These are phyloP conservation scores for Bombycilla garrulus DNA, from an alignment of 2,113 vertebrate genomes.

Conservation along the genomic window DNA sequence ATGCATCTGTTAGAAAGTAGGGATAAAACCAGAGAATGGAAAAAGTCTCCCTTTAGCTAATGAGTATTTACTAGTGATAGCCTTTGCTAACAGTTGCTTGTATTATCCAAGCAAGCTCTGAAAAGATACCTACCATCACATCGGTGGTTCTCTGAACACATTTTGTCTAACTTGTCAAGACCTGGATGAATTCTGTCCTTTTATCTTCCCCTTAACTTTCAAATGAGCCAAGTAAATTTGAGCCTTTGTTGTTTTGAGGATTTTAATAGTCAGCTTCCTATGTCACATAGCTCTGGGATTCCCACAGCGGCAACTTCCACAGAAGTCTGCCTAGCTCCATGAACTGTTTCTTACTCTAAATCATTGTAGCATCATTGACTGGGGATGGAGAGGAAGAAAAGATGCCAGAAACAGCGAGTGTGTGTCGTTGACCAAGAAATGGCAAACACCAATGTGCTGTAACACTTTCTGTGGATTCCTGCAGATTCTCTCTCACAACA, in stretches of 20 bases:
- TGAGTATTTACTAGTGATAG: not conserved
- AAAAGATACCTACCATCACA: not conserved
- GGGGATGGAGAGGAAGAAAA: not conserved
- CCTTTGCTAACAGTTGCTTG: not conserved
- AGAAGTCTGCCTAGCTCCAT: not conserved
- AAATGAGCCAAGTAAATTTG: not conserved
- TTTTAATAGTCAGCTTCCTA: not conserved
- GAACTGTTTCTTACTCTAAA: not conserved
- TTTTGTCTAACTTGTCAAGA: not conserved
- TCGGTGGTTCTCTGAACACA: not conserved
- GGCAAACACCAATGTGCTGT: not conserved
- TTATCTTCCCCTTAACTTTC: not conserved
- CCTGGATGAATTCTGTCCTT: not conserved
- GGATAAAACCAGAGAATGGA: not conserved
- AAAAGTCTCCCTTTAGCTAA: not conserved
- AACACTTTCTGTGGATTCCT: not conserved
- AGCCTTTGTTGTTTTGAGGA: not conserved
- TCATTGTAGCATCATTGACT: not conserved
- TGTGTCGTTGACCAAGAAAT: not conserved
- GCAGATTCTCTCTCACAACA: not conserved
- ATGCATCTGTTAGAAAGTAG: not conserved
- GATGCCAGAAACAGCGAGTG: not conserved
- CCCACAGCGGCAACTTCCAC: not conserved
- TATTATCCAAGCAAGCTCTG: not conserved
- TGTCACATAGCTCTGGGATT: not conserved